Evolutionary conservation across 1,140 invertebrate species (phyloP), one percentile per base, ranked within the genome.

Genomic region (Melitaea cinxia): DNA sequence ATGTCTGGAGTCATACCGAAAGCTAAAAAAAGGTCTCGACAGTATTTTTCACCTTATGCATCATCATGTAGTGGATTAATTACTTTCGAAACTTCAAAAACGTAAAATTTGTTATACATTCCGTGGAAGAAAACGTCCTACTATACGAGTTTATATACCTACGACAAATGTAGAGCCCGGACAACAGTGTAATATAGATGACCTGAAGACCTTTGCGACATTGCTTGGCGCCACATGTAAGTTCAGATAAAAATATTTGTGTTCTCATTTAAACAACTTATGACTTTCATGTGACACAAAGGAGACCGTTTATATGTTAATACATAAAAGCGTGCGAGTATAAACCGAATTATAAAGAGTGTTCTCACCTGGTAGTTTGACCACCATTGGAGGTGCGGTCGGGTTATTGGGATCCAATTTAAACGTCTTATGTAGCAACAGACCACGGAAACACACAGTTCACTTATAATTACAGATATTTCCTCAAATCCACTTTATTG

Each of bases 371-470:
- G 88, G 88, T 82, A 89, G 80, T 78, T 87, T 89, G 66, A 88
- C 88, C 88, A 90, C 88, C 88, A 90, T 90, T 86, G 81, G 81
- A 88, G 88, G 88, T 82, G 80, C 76, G 68, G 73, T 68, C 35
- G 76, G 77, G 64, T 80, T 74, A 68, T 90, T 86, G 88, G 88
- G 88, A 90, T 90, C 88, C 88, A 90, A 90, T 86, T 80, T 90
- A 88, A 84, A 86, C 80, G 85, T 73, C 73, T 82, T 82, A 62
- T 56, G 24, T 76, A 72, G 73, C 80, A 82, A 78, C 75, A 75
- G 55, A 81, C 79, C 85, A 88, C 85, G 78, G 80, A 88, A 90
- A 88, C 85, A 84, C 85, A 81, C 77, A 87, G 76, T 75, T 72
- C 85, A 90, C 85, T 86, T 85, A 74, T 85, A 86, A 87, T 87